Base-by-base conservation (phyloP, 2,888 invertebrate species). In the Agonopterix heracliana region DNA sequence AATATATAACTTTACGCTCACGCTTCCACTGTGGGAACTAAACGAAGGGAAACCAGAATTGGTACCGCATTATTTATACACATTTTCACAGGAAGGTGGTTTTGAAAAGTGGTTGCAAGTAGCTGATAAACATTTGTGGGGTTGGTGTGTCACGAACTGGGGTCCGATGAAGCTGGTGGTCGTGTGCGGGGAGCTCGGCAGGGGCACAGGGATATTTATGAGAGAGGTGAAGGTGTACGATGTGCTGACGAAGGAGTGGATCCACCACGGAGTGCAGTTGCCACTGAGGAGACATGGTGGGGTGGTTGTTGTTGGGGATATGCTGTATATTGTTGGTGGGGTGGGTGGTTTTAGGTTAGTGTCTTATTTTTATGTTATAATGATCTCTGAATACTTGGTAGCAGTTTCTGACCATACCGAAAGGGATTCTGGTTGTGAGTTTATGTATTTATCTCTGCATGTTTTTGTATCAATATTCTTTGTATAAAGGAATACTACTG, bases 281-380 rank as follows among this genome's bases (percentile, higher is more conserved):
- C 86, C 87, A 0, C 45, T 62, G 0, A 57, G 83, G 11, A 71
- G 87, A 47, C 87, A 87, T 54, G 74, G 72, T 3, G 83, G 85
- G 3, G 63, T 81, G 3, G 68, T 71, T 1, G 61, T 83, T 5
- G 35, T 76, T 11, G 74, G 68, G 10, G 77, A 87, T 55, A 66
- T 59, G 3, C 53, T 88, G 41, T 86, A 63, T 52, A 62, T 86
- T 40, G 60, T 85, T 48, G 86, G 87, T 54, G 87, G 87, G 5
- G 79, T 87, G 56, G 87, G 87, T 66, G 77, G 68, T 53, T 87
- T 71, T 72, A 82, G 87, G 87, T 88, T 56, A 66, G 82, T 78
- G 5, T 38, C n/a, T 38, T 1, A 36, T n/a, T 9, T n/a, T 8
- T 36, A 10, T 36, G 36, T 5, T 7, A n/a, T 17, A 3, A 17